A percentile compares a stretch with the other conserved stretches of the same genome.
These are phyloP conservation scores for Pelobates fuscus DNA, from an alignment of 2,113 vertebrate genomes.

Conservation along the genomic window DNA sequence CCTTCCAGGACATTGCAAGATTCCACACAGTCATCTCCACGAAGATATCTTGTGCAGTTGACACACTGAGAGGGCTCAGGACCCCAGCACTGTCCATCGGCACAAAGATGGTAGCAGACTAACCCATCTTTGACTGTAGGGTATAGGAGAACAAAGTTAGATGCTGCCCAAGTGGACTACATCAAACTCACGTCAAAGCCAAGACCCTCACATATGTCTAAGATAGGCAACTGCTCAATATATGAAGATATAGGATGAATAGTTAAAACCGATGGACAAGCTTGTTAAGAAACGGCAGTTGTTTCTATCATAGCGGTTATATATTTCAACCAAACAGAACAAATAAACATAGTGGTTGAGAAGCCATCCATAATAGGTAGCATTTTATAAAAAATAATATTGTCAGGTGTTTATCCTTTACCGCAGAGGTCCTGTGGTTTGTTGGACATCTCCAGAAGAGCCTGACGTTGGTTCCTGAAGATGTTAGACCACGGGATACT, in stretches of 20 bases:
- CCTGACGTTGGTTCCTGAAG: slow-evolving; percentile 80
- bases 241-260: too few species aligned
- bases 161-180: too few species aligned
- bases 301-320: too few species aligned
- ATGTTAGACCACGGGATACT: slow-evolving; percentile 81
- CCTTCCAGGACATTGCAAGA: slow-evolving; percentile 83
- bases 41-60: slow-evolving; percentile 77
- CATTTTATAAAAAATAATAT: too few species aligned
- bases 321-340: too few species aligned
- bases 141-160: slow-evolving; percentile 22
- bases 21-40: slow-evolving; percentile 85
- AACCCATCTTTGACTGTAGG: slow-evolving; percentile 66
- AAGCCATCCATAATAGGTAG: too few species aligned
- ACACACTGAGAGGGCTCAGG: slow-evolving; percentile 85
- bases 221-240: too few species aligned
- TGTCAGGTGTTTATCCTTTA: slow-evolving; percentile 52
- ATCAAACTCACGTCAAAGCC: too few species aligned
- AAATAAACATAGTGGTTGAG: too few species aligned
- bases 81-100: slow-evolving; percentile 85
- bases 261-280: too few species aligned
- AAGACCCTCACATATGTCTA: too few species aligned
- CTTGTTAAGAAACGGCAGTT: too few species aligned
- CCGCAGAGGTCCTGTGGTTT: slow-evolving; percentile 74
- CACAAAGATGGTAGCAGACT: slow-evolving; percentile 79
- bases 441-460: slow-evolving; percentile 80